phyloP scores from a whole-genome alignment of 1,140 invertebrate species.

The Atta cephalotes region DNA sequence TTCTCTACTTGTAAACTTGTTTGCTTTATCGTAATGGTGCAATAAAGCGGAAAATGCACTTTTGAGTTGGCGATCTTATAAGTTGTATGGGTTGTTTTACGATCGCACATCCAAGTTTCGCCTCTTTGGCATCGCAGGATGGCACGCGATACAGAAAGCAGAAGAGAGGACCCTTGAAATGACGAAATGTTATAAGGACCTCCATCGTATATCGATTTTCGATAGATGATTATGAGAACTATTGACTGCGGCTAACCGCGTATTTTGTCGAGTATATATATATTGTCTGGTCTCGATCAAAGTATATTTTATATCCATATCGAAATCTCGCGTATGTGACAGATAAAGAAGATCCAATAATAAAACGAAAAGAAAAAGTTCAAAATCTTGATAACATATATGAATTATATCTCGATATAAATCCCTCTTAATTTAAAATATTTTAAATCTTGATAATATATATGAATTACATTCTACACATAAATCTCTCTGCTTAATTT shows the following conservation, averaged over 20 bases:
- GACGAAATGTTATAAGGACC: slow-evolving; percentile 51
- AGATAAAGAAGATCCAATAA: not conserved
- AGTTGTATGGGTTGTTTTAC: slow-evolving; percentile 31
- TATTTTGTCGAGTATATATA: slow-evolving; percentile 5
- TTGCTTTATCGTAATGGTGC: slow-evolving; percentile 19
- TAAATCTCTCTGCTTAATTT: not conserved
- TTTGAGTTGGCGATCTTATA: slow-evolving; percentile 22
- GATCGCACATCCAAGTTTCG: slow-evolving; percentile 25
- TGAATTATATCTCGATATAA: not conserved
- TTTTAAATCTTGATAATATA: not conserved
- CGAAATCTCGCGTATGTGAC: not conserved
- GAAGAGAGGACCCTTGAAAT: slow-evolving; percentile 13
- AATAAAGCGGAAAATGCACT: slow-evolving; percentile 49
- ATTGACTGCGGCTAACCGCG: slow-evolving; percentile 50
- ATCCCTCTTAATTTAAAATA: not conserved
- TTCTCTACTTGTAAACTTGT: slow-evolving; percentile 32
- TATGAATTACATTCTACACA: not conserved
- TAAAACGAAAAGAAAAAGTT: not conserved
- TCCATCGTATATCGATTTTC: slow-evolving; percentile 44
- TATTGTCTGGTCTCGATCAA: not conserved
- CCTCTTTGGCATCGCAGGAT: not conserved
- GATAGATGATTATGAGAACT: slow-evolving; percentile 42
- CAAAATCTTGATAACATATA: not conserved
- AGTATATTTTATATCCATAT: slow-evolving; percentile 6
- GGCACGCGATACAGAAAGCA: slow-evolving; percentile 20